These are phyloP conservation scores for Oreohelix idahoensis DNA, from an alignment of 1,140 invertebrate species.

Conservation along the genomic window DNA sequence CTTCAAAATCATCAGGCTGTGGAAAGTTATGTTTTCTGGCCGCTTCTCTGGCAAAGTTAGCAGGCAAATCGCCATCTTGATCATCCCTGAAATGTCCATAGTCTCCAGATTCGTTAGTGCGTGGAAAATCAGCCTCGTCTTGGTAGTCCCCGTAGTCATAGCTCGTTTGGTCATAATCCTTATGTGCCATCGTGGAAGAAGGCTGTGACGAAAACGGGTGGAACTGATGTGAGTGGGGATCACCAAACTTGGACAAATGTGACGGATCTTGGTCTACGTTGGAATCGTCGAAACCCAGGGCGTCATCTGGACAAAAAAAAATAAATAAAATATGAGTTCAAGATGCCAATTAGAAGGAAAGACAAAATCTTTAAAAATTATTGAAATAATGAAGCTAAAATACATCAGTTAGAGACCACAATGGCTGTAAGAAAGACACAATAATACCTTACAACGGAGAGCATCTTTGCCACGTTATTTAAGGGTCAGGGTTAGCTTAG, in stretches of 20 bases:
- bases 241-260: background rate
- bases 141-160: background rate
- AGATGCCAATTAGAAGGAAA: no score
- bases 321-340: no score
- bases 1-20: background rate
- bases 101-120: background rate
- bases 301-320: background rate
- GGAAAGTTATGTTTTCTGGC: background rate
- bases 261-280: background rate
- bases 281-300: background rate
- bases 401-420: no score
- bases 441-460: no score
- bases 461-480: no score
- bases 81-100: background rate
- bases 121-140: background rate
- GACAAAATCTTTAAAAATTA: no score
- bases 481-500: no score
- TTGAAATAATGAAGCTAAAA: background rate
- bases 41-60: slow-evolving; percentile 19
- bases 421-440: no score
- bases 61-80: background rate
- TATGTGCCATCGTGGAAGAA: background rate
- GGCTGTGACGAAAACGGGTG: background rate
- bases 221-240: background rate
- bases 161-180: background rate